Evolutionary conservation across 2,888 invertebrate species (phyloP).

Genomic region (Julus scanicus): DNA sequence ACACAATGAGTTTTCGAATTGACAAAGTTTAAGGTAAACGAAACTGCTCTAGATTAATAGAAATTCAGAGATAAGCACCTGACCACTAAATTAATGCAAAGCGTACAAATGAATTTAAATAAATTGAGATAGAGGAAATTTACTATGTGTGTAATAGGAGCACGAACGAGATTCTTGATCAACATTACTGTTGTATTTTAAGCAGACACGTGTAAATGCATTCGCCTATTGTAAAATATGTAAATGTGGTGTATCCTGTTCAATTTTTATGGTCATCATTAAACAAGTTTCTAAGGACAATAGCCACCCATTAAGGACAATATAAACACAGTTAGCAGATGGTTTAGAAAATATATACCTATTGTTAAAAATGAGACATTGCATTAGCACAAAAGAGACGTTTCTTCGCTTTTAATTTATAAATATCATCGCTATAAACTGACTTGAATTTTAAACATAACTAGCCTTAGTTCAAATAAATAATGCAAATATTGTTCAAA

Average conservation of each 20-base stretch:
- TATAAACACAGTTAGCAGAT: not conserved
- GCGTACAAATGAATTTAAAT: not conserved
- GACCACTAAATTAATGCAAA: not conserved
- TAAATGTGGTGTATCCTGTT: not conserved
- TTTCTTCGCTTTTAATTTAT: no score
- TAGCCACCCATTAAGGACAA: not conserved
- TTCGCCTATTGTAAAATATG: not conserved
- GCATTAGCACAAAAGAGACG: no score
- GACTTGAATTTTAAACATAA: no score
- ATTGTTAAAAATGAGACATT: no score
- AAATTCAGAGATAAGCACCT: not conserved
- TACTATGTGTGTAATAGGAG: not conserved
- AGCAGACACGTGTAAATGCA: not conserved
- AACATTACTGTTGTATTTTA: not conserved
- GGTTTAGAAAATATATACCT: no score
- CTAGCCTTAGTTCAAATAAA: no score
- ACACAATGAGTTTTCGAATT: not conserved
- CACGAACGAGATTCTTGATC: not conserved
- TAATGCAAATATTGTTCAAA: no score
- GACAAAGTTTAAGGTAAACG: not conserved
- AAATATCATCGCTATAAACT: no score
- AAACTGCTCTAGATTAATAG: not conserved
- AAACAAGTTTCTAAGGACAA: not conserved
- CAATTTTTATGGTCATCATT: slow-evolving; percentile 17
- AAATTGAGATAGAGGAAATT: not conserved